Base-by-base conservation (phyloP, 2,113 vertebrate species). In the Pachyramphus minor region DNA sequence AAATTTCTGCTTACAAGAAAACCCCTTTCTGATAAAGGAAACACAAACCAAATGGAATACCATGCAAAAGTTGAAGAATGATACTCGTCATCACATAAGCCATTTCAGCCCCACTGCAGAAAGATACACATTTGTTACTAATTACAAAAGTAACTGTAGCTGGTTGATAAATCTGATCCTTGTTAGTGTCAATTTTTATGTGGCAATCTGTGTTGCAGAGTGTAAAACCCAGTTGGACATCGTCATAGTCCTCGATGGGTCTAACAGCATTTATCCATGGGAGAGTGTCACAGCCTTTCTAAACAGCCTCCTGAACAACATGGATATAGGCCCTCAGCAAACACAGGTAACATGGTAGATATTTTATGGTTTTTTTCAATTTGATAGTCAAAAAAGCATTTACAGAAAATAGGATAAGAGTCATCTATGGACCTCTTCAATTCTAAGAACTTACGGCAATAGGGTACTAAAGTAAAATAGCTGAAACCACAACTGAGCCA, bases 201-300 rank as follows among this genome's bases (percentile, higher is more conserved):
- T 80, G 39, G 12, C 20, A 52, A 85, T 89, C 94, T 93, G 33
- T 97, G 17, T 98, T 98, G 21, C 97, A 99, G 99, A 98, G 15
- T 99, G 99, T 94, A 96, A 96, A 37, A 98, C 98, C 55, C 98
- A 99, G 58, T 69, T 99, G 97, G 99, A 99, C 71, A 99, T 99
- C 1, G 98, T 99, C 84, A 98, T 99, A 10, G 99, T 99, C 37
- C 98, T 99, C 17, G 99, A 99, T 81, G 99, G 99, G 12, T 99
- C 99, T 30, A 99, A 99, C 97, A 99, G 99, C 63, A 99, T 99
- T 96, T 99, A 99, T 82, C 99, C 99, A 12, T 99, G 99, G 99
- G 52, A 94, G 3, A 98, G 98, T 55, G 99, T 99, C 79, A 98
- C 95, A 4, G 95, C 92, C 0, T 99, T 99, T 92, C 97, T 99